These are phyloP conservation scores for Sarcophilus harrisii DNA, from an alignment of 2,797 vertebrate genomes.

Conservation along the genomic window DNA sequence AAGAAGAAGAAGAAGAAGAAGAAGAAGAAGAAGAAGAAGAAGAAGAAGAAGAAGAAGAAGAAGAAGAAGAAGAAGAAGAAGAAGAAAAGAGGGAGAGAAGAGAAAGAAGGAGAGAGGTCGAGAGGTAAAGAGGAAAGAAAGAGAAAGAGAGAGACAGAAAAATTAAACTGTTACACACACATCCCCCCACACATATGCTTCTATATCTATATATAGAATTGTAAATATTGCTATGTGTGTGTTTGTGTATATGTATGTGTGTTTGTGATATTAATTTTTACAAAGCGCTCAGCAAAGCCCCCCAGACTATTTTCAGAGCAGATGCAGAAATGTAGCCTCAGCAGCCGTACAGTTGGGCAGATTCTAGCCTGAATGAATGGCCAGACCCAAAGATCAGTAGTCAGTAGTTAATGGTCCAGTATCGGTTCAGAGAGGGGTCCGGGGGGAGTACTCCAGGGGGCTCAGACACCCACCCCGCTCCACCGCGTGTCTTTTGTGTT, in stretches of 20 bases:
- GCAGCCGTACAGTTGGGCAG: background rate
- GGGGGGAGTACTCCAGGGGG: background rate
- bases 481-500: too few species aligned
- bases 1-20: too few species aligned
- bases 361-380: background rate
- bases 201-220: background rate
- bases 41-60: too few species aligned
- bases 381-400: background rate
- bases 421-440: background rate
- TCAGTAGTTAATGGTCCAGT: background rate
- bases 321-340: background rate
- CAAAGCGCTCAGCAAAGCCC: background rate
- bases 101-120: too few species aligned
- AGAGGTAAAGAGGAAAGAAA: too few species aligned
- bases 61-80: too few species aligned
- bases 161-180: background rate
- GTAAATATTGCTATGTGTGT: background rate
- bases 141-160: background rate
- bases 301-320: background rate
- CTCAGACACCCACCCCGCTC: background rate
- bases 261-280: background rate
- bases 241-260: rapidly evolving
- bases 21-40: too few species aligned
- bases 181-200: background rate
- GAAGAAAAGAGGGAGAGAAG: too few species aligned